Conservation (phyloP, 2,888 invertebrate species). For the Polietes domitor region DNA sequence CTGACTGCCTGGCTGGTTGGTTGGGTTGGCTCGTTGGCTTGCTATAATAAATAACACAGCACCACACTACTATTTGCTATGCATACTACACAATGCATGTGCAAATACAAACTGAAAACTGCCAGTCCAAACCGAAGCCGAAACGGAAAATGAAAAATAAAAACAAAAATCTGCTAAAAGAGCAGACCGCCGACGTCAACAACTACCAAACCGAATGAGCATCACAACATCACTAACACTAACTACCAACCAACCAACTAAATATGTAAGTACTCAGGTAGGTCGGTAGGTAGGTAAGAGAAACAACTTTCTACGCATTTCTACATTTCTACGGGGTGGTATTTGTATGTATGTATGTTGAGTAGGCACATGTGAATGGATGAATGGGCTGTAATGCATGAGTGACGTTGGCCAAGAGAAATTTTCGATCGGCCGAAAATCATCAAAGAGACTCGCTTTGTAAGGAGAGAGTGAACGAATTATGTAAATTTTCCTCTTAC, state of each 20-base stretch:
- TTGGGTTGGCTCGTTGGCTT: slow-evolving; percentile 31
- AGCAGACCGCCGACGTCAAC: not conserved
- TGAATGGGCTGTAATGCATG: not conserved
- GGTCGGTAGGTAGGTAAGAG: too few relatives aligned
- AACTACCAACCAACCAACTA: not conserved
- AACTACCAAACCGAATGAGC: not conserved
- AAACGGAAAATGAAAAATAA: slow-evolving; percentile 17
- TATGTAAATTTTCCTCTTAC: too few relatives aligned
- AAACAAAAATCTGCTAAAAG: slow-evolving; percentile 31
- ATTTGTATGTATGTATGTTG: not conserved
- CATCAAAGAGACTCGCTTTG: too few relatives aligned
- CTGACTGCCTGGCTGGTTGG: slow-evolving; percentile 2
- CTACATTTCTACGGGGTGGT: not conserved
- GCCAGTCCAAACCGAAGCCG: slow-evolving; percentile 39
- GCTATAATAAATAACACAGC: slow-evolving; percentile 38
- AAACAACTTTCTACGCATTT: too few relatives aligned
- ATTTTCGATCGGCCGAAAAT: too few relatives aligned
- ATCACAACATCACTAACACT: slow-evolving; percentile 7
- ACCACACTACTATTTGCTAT: slow-evolving; percentile 9
- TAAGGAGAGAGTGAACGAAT: too few relatives aligned
- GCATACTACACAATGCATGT: slow-evolving; percentile 41
- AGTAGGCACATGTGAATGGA: too few relatives aligned
- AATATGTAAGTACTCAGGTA: too few relatives aligned
- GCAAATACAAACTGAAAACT: slow-evolving; percentile 55
- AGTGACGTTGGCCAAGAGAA: too few relatives aligned